Base-by-base conservation (phyloP, 2,888 invertebrate species). In the Deroplatys truncata region DNA sequence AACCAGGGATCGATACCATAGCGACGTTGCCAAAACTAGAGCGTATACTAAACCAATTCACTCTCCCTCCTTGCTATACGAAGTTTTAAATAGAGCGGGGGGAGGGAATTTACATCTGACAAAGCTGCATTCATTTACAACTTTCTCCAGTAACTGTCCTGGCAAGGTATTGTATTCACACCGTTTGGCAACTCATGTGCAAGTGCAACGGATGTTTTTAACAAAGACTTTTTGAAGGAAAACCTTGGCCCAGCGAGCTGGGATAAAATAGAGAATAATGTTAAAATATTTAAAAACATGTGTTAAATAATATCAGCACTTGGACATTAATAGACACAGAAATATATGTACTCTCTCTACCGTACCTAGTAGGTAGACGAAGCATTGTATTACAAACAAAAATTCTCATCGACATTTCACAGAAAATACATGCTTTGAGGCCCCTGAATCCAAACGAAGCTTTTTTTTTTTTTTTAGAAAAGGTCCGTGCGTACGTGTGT, bases 21-120 rank as follows among this genome's bases (percentile, higher is more conserved):
- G 90, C 88, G 90, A 89, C 89, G 90, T 90, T 90, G 90, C 90
- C 90, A 89, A 90, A 88, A 86, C 86, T 88, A 84, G 28, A 28
- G 15, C 29, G 56, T 72, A 72, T 72, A 72, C 56, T 82, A 82
- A 82, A 13, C 28, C 82, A 82, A 87, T 29, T 87, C 82, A 85
- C 16, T 82, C 25, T 72, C 56, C 7, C 56, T 72, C 56, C 7
- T 16, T 16, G 25, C 56, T 20, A 72, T 72, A 72, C 56, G 56
- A 72, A 72, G 56, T 72, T 72, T 16, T 25, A 72, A 72, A 72
- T 20, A 72, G 56, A 72, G 56, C 1, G 56, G 56, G 25, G 56
- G 20, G 20, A 7, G 56, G 10, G 43, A 43, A 72, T 72, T 72
- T 72, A 72, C 56, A 72, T 72, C 16, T 72, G 56, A 72, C 56